Conservation (phyloP, 2,113 vertebrate species). For the Sphyrna mokarran region DNA sequence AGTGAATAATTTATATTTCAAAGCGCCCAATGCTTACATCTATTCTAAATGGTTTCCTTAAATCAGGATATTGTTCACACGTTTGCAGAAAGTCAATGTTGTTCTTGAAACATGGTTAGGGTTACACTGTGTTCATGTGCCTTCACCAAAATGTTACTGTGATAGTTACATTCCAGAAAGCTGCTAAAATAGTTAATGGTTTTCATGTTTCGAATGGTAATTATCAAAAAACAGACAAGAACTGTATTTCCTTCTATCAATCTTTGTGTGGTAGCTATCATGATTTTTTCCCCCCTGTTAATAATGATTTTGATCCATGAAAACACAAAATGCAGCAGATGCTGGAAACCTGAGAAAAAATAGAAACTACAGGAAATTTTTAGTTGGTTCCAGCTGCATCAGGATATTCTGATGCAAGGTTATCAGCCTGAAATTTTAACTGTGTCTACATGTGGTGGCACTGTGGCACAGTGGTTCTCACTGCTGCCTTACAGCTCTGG, state of each 20-base stretch:
- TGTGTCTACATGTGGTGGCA: too few relatives aligned
- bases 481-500: too few relatives aligned
- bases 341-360: too few relatives aligned
- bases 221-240: background rate
- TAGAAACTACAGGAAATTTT: too few relatives aligned
- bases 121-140: background rate
- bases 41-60: background rate
- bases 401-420: too few relatives aligned
- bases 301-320: background rate
- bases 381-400: too few relatives aligned
- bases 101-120: background rate
- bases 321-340: too few relatives aligned
- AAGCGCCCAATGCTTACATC: background rate
- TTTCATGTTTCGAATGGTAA: background rate
- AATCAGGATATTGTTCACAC: background rate
- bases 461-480: too few relatives aligned
- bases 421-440: too few relatives aligned
- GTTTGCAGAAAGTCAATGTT: background rate
- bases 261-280: background rate
- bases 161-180: background rate
- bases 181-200: background rate
- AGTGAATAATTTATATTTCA: background rate
- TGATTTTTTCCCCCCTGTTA: background rate
- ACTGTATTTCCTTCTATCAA: background rate
- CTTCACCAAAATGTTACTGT: background rate